Base-by-base conservation (phyloP, 2,113 vertebrate genomes). In the Otus sunia region DNA sequence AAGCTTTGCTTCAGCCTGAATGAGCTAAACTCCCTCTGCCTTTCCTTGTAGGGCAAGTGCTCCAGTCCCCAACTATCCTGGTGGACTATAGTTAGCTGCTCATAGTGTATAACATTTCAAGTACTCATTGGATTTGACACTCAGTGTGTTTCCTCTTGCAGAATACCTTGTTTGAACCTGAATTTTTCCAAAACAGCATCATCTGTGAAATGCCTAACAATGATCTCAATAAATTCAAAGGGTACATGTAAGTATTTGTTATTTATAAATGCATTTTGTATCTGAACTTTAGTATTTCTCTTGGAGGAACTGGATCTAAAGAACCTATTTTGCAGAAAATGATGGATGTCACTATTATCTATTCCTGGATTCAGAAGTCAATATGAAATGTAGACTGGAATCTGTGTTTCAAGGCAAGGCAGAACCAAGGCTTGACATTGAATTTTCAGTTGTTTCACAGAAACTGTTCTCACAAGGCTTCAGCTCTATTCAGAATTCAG, bases 161-260 rank as follows among this genome's bases (percentile, higher is more conserved):
- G 98, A 97, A 95, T 14, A n/a, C 69, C 43, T 86, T 52, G 14
- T 98, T 98, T 83, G 86, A 98, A 56, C 99, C 99, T 0, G 98
- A 99, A 85, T 86, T 91, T 92, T 99, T 99, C 97, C 96, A 93
- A 52, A 97, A 98, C 39, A 98, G 96, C 11, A 98, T 99, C 16
- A 89, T 99, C 96, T 99, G 99, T 92, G 99, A 99, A 97, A 98
- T 97, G 68, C 99, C 99, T 90, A 99, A 99, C 97, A 98, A 98
- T 12, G 97, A 98, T 86, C 98, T 99, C 93, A 99, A 98, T 94
- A 98, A 98, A 97, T 99, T 99, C 95, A 99, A 99, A 94, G 99
- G 99, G 74, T 99, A 98, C 37, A 97, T 99, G 98, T 99, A 97
- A 98, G 98, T 98, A 97, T 60, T n/a, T 53, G 30, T 41, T 22